phyloP scores from a whole-genome alignment of 2,797 vertebrate genomes.

The Lagodon rhomboides region DNA sequence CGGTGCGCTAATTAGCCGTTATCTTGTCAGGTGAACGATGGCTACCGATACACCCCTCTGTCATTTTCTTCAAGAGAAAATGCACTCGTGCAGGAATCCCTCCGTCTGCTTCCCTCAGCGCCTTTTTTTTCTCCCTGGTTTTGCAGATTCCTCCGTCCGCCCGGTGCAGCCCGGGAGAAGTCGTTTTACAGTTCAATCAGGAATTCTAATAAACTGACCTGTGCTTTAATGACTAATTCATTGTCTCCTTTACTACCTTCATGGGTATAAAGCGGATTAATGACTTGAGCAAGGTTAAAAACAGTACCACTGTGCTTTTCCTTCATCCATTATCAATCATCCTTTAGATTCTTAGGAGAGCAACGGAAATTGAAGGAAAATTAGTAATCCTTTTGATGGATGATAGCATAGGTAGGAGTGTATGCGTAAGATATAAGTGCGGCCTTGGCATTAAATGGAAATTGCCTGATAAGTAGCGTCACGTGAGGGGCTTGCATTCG shows the following conservation, averaged over 20 bases:
- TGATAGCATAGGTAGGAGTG: constrained; percentile 78
- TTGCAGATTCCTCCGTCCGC: constrained; percentile 66
- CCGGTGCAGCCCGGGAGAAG: constrained; percentile 74
- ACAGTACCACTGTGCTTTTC: constrained; percentile 86
- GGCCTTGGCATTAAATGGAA: constrained; percentile 69
- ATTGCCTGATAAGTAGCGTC: constrained; percentile 67
- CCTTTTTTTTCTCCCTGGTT: constrained; percentile 60
- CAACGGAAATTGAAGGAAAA: constrained; percentile 85
- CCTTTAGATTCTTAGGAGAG: constrained; percentile 85
- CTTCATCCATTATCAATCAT: constrained; percentile 87
- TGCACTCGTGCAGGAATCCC: constrained; percentile 58
- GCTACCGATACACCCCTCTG: constrained; percentile 53
- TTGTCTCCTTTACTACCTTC: constrained; percentile 88
- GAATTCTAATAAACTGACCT: constrained; percentile 89
- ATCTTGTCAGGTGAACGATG: constrained; percentile 64
- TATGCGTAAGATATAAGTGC: constrained; percentile 73
- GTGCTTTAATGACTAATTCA: constrained; percentile 89
- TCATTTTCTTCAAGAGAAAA: constrained; percentile 64
- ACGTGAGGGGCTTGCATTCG: constrained; percentile 54
- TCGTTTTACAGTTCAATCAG: constrained; percentile 89
- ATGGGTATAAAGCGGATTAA: constrained; percentile 88
- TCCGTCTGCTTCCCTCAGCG: constrained; percentile 66
- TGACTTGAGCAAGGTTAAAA: constrained; percentile 90
- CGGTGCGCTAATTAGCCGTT: constrained; percentile 56
- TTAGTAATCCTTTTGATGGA: constrained; percentile 86